Percentiles rank a stretch among this genome's conserved stretches.
Conservation (phyloP, 1,140 invertebrate species). For the Adoxophyes honmai region DNA sequence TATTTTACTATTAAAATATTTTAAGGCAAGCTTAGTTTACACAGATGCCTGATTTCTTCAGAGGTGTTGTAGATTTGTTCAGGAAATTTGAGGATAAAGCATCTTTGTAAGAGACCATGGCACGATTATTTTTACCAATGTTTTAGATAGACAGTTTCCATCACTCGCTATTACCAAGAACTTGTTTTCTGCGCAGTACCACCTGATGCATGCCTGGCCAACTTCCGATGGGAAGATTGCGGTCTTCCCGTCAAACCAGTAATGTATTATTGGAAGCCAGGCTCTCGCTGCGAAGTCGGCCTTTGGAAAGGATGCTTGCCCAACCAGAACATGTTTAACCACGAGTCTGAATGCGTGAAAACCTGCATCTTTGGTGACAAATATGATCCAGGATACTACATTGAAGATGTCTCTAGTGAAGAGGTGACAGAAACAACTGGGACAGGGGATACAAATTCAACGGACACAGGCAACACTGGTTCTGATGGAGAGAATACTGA, state of each 20-base stretch:
- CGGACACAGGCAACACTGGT: not conserved
- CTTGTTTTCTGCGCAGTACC: slow-evolving; percentile 26
- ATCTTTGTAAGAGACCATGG: no score
- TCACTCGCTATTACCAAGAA: no score
- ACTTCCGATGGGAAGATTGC: slow-evolving; percentile 59
- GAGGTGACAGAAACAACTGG: not conserved
- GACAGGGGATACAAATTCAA: not conserved
- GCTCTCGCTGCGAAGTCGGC: slow-evolving; percentile 59
- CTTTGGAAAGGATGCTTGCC: slow-evolving; percentile 62
- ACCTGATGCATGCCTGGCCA: slow-evolving; percentile 49
- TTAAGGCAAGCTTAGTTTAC: no score
- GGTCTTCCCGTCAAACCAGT: slow-evolving; percentile 41
- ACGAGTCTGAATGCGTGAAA: slow-evolving; percentile 57
- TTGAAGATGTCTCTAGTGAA: no score
- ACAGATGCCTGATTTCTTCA: no score
- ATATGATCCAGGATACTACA: slow-evolving; percentile 33
- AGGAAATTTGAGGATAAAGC: no score
- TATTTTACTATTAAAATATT: no score
- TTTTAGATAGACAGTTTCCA: no score
- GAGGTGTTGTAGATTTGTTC: no score
- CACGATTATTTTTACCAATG: no score
- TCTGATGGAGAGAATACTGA: not conserved
- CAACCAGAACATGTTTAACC: slow-evolving; percentile 60
- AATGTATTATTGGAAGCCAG: slow-evolving; percentile 62
- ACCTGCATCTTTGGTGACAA: slow-evolving; percentile 54